Conservation (phyloP, 2,888 invertebrate genomes). For the Ophion obscuratus region DNA sequence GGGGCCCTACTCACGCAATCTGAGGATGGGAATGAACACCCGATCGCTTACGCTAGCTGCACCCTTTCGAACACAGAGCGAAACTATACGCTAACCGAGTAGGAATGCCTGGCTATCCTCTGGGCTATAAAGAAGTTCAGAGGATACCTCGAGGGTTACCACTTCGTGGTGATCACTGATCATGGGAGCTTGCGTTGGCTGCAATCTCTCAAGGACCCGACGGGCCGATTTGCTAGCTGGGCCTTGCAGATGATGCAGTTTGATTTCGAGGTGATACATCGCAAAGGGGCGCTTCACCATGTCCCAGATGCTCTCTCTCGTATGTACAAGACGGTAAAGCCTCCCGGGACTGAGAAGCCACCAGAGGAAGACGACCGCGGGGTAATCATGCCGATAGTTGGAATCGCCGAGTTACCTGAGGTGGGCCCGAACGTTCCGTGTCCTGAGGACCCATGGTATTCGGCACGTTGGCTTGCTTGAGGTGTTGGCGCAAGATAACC, state of each 20-base stretch:
- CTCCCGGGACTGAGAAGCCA: too few species aligned
- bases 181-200: conserved; percentile 70
- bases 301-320: conserved; percentile 57
- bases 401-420: not conserved
- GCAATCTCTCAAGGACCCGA: conserved; percentile 66
- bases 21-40: too few species aligned
- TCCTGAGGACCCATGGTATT: conserved; percentile 10
- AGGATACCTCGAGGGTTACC: conserved; percentile 67
- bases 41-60: too few species aligned
- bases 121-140: conserved; percentile 66
- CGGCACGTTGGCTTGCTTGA: not conserved
- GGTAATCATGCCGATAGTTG: too few species aligned
- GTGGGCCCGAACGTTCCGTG: not conserved
- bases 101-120: too few species aligned
- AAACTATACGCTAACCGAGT: too few species aligned
- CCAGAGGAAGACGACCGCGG: too few species aligned
- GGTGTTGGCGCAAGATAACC: not conserved
- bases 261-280: conserved; percentile 31
- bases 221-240: conserved; percentile 66
- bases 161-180: conserved; percentile 71
- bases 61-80: too few species aligned
- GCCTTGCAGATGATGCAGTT: conserved; percentile 61
- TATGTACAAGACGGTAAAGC: conserved; percentile 21
- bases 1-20: too few species aligned
- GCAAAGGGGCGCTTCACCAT: conserved; percentile 35